Evolutionary conservation across 1,140 invertebrate genomes (phyloP).

Genomic region (Acromyrmex echinatior): DNA sequence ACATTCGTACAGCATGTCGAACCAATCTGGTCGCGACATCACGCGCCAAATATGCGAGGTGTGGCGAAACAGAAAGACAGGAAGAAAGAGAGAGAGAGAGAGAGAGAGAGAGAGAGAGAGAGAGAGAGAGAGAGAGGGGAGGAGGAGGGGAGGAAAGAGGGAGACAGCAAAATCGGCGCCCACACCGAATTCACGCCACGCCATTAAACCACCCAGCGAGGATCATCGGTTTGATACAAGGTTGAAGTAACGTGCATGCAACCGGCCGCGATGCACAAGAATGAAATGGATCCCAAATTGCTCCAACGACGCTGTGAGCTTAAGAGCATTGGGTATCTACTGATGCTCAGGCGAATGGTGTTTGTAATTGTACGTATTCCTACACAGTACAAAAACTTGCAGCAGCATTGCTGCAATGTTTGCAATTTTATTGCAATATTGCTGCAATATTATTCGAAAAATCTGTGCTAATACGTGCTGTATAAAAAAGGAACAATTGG

Average conservation of each 20-base stretch:
- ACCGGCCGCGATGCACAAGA: neutral
- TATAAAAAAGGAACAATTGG: neutral
- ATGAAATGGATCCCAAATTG: constrained; percentile 14
- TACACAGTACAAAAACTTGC: neutral
- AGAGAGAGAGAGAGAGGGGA: neutral
- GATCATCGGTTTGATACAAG: constrained; percentile 66
- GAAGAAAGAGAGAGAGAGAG: constrained; percentile 13
- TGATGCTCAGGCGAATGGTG: no score
- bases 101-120: neutral
- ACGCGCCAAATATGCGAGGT: constrained; percentile 86
- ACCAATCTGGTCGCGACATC: constrained; percentile 83
- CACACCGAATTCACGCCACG: constrained; percentile 81
- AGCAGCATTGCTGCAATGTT: no score
- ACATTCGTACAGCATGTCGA: constrained; percentile 78
- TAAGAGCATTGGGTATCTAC: no score
- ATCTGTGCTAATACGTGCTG: no score
- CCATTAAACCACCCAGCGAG: constrained; percentile 71
- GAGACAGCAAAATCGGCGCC: constrained; percentile 74
- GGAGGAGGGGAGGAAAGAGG: neutral
- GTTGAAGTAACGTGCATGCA: constrained; percentile 56
- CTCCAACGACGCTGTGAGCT: neutral
- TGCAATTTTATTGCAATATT: no score
- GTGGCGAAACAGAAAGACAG: constrained; percentile 77
- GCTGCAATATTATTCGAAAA: no score
- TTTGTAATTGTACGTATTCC: neutral